phyloP scores from a whole-genome alignment of 1,140 invertebrate genomes.

The Eumeta japonica region DNA sequence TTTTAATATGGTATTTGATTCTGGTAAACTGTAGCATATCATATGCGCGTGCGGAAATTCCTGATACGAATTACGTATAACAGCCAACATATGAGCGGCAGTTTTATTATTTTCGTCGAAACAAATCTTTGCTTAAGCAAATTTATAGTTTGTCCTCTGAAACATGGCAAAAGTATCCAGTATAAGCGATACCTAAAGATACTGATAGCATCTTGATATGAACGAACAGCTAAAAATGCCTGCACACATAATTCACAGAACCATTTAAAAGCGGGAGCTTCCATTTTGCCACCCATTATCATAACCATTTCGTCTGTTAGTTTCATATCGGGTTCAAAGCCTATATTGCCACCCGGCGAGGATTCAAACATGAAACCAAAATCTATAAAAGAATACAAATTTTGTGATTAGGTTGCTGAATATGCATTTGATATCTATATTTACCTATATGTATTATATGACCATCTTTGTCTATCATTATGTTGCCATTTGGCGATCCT shows the following conservation, averaged over 20 bases:
- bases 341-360: conserved; percentile 96
- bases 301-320: conserved; percentile 99
- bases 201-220: conserved; percentile 97
- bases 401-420: conserved; percentile 29
- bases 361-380: conserved; percentile 99
- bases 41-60: conserved; percentile 95
- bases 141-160: conserved; percentile 97
- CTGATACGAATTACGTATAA: conserved; percentile 93
- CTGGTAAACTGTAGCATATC: conserved; percentile 99
- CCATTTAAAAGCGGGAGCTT: conserved; percentile 94
- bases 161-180: conserved; percentile 97
- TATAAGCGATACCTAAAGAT: conserved; percentile 95
- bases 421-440: conserved; percentile 14
- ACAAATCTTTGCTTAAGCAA: conserved; percentile 84
- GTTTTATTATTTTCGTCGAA: conserved; percentile 91
- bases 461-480: conserved; percentile 96
- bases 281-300: conserved; percentile 99
- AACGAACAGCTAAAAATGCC: conserved; percentile 94
- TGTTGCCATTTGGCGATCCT: conserved; percentile 99
- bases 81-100: conserved; percentile 88
- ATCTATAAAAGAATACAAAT: conserved; percentile 64
- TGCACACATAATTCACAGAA: conserved; percentile 97
- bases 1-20: conserved; percentile 98
- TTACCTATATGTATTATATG: conserved; percentile 91
- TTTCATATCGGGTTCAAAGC: conserved; percentile 99